Conservation (phyloP, 1,140 invertebrate genomes). For the Aphidius gifuensis region DNA sequence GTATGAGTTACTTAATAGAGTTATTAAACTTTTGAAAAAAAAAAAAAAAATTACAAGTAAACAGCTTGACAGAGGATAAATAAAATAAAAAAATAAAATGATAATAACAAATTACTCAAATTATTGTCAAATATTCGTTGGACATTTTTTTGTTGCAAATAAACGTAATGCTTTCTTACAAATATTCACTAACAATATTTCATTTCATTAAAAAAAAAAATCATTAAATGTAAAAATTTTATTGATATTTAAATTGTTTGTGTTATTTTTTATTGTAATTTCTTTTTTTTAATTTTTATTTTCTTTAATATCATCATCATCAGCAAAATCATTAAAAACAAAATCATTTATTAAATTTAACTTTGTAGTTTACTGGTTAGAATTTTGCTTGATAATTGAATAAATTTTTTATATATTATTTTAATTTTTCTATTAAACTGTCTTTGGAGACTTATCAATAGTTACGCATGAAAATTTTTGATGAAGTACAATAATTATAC, state of each 20-base stretch:
- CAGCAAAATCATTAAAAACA: no score
- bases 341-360: no score
- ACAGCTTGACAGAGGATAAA: constrained; percentile 43
- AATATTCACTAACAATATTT: constrained; percentile 48
- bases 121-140: constrained; percentile 45
- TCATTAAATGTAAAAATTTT: no score
- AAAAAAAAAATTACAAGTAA: constrained; percentile 21
- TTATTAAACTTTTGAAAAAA: constrained; percentile 9
- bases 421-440: no score
- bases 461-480: no score
- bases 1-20: constrained; percentile 12
- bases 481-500: no score
- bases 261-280: constrained; percentile 19
- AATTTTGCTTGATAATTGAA: no score
- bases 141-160: constrained; percentile 45
- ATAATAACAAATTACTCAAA: constrained; percentile 34
- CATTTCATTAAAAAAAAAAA: neutral
- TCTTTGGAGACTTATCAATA: no score
- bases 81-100: constrained; percentile 11
- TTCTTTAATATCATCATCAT: no score
- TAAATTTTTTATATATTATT: no score
- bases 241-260: neutral
- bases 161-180: constrained; percentile 49
- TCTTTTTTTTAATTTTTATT: neutral
- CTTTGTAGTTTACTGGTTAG: no score